These are phyloP conservation scores for Heliconius charithonia DNA, from an alignment of 2,888 invertebrate species.

Conservation along the genomic window DNA sequence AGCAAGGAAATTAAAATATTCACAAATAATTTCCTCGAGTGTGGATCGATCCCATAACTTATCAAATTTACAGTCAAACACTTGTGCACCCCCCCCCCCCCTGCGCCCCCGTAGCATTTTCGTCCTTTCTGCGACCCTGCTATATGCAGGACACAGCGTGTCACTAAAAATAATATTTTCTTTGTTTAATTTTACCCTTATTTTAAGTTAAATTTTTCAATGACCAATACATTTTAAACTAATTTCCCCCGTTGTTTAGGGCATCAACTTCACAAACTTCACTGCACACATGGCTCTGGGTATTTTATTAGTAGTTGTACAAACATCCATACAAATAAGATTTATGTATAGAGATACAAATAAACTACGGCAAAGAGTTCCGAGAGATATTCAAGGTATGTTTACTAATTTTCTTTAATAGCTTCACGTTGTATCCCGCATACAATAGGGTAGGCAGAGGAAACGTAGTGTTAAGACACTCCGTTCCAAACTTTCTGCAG, in stretches of 20 bases:
- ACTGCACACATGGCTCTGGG: conserved; percentile 91
- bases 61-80: too few relatives aligned
- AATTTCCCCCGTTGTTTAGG: conserved; percentile 76
- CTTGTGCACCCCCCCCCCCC: too few relatives aligned
- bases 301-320: conserved; percentile 86
- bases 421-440: too few relatives aligned
- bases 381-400: conserved; percentile 85
- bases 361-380: conserved; percentile 87
- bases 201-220: neutral
- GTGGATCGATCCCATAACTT: too few relatives aligned
- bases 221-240: neutral
- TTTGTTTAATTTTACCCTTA: too few relatives aligned
- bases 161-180: neutral
- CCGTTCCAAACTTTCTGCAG: too few relatives aligned
- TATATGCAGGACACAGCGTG: neutral
- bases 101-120: too few relatives aligned
- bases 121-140: neutral
- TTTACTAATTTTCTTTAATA: neutral
- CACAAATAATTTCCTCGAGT: too few relatives aligned
- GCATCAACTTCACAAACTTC: conserved; percentile 91
- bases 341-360: conserved; percentile 88
- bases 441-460: too few relatives aligned
- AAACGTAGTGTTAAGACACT: too few relatives aligned
- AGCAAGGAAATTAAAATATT: too few relatives aligned
- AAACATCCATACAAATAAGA: conserved; percentile 88